Percentiles rank a stretch among this genome's conserved stretches.
phyloP scores from a whole-genome alignment of 2,113 vertebrate species.

The Mugil cephalus region DNA sequence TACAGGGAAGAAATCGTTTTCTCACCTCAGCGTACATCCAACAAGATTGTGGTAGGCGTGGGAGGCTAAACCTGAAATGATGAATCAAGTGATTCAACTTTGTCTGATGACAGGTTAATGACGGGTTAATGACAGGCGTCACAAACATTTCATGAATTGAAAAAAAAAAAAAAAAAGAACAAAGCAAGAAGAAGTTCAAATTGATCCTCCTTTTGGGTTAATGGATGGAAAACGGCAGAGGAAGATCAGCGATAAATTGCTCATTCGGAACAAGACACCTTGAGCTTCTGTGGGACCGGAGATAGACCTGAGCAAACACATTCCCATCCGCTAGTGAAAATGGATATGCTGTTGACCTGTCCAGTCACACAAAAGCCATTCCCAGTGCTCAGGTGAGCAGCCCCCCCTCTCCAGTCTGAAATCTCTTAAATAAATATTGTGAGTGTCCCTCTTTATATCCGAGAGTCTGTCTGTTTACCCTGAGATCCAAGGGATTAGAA shows the following conservation, averaged over 20 bases:
- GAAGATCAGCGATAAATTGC: slow-evolving; percentile 54
- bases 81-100: background rate
- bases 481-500: slow-evolving; percentile 82
- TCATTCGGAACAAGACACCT: slow-evolving; percentile 55
- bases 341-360: slow-evolving; percentile 81
- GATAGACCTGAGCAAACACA: slow-evolving; percentile 78
- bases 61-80: background rate
- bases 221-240: background rate
- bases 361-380: slow-evolving; percentile 74
- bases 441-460: slow-evolving; percentile 85
- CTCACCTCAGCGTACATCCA: slow-evolving; percentile 29
- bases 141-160: background rate
- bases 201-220: background rate
- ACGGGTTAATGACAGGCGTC: too few relatives aligned
- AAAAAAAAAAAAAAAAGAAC: background rate
- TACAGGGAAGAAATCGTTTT: slow-evolving; percentile 19
- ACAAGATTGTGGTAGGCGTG: slow-evolving; percentile 2
- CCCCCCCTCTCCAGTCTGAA: slow-evolving; percentile 86
- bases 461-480: slow-evolving; percentile 80
- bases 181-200: background rate
- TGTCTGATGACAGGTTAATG: background rate
- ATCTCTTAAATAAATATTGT: slow-evolving; percentile 89
- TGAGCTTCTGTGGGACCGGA: slow-evolving; percentile 61
- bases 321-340: slow-evolving; percentile 82
- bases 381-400: slow-evolving; percentile 85